Evolutionary conservation across 2,797 vertebrate genomes (phyloP).

Genomic region (Phataginus tetradactyla): DNA sequence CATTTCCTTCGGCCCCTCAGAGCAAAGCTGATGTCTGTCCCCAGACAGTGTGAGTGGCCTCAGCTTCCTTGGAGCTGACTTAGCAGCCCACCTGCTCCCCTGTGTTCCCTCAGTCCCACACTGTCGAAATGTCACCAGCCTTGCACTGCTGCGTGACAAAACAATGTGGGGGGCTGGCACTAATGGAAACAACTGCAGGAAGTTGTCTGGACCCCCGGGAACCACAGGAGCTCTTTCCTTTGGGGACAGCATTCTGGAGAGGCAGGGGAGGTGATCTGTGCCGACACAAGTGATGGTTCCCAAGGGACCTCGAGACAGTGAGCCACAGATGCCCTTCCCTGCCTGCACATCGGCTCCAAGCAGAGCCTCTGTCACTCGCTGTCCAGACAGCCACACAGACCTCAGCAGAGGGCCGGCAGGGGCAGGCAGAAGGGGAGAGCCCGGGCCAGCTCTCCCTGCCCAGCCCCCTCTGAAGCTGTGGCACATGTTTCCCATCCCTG

Average conservation of each 20-base stretch:
- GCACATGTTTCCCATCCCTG: background rate
- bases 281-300: fast-evolving
- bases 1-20: background rate
- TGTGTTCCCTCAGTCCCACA: fast-evolving
- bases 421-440: fast-evolving
- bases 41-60: fast-evolving
- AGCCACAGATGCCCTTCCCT: fast-evolving
- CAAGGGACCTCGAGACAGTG: background rate
- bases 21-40: background rate
- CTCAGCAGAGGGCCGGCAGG: fast-evolving
- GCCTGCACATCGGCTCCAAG: background rate
- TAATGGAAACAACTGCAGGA: background rate
- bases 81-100: background rate
- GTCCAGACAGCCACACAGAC: fast-evolving
- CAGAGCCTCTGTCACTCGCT: background rate
- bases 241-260: background rate
- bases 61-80: fast-evolving
- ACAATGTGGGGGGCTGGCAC: too few relatives aligned
- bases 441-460: background rate
- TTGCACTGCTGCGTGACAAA: fast-evolving
- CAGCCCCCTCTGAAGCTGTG: background rate
- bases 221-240: background rate
- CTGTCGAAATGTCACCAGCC: background rate
- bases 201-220: background rate
- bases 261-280: background rate